A percentile compares a stretch with the other conserved stretches of the same genome.
These are phyloP conservation scores for Aspidiotus destructor DNA, from an alignment of 2,888 invertebrate genomes.

Conservation along the genomic window DNA sequence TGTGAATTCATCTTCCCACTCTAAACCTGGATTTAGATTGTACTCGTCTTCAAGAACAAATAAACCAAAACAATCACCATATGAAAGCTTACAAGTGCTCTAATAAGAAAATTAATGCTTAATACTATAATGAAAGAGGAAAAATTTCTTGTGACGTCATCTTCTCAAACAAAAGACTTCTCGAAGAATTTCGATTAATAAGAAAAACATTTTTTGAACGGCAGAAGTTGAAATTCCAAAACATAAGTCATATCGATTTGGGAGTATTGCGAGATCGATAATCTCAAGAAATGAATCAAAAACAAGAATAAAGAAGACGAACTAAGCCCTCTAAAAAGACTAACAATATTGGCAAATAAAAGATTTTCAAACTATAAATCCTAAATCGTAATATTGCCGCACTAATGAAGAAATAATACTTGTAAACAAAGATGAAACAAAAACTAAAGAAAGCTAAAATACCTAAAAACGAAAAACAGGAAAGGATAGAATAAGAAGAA, in stretches of 20 bases:
- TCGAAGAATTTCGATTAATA: neutral
- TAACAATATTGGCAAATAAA: too few relatives aligned
- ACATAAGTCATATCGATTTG: conserved; percentile 7
- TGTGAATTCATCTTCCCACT: conserved; percentile 99
- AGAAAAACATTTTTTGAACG: neutral
- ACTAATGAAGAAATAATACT: too few relatives aligned
- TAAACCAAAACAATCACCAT: conserved; percentile 42
- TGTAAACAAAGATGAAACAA: too few relatives aligned
- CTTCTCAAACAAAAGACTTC: too few relatives aligned
- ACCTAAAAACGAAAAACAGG: too few relatives aligned
- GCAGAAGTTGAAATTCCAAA: neutral
- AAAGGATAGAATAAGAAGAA: too few relatives aligned
- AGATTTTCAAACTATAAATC: too few relatives aligned
- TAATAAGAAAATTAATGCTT: conserved; percentile 20
- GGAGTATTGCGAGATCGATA: neutral
- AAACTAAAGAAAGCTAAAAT: too few relatives aligned
- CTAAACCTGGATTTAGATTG: conserved; percentile 99
- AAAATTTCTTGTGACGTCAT: neutral
- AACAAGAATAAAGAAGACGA: neutral
- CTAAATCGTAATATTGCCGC: too few relatives aligned
- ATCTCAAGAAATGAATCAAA: neutral
- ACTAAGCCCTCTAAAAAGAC: neutral
- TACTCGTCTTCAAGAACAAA: conserved; percentile 85
- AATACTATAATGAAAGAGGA: conserved; percentile 8
- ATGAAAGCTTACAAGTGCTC: conserved; percentile 34